Evolutionary conservation across 2,797 vertebrate genomes (phyloP).

Genomic region (Scomberomorus guttatus): DNA sequence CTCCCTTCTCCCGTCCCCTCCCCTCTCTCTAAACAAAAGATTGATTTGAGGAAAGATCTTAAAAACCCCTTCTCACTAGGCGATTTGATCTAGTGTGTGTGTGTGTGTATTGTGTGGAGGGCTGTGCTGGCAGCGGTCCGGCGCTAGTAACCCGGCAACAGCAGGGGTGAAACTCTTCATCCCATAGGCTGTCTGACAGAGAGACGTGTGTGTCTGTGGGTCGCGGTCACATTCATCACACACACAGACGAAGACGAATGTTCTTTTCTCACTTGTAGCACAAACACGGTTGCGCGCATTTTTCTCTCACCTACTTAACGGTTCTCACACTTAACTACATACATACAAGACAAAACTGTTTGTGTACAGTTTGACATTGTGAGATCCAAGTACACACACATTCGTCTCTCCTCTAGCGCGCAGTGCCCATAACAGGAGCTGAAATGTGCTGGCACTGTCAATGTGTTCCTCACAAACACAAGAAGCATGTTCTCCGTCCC

Average conservation of each 20-base stretch:
- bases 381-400: slow-evolving; percentile 4
- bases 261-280: slow-evolving; percentile 46
- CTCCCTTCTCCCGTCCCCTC: background rate
- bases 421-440: slow-evolving; percentile 65
- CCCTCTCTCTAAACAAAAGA: slow-evolving; percentile 65
- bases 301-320: slow-evolving; percentile 32
- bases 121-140: slow-evolving; percentile 68
- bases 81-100: slow-evolving; percentile 49
- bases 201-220: slow-evolving; percentile 41
- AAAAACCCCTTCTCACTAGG: slow-evolving; percentile 49
- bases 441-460: slow-evolving; percentile 59
- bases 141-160: slow-evolving; percentile 82
- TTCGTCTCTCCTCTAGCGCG: slow-evolving; percentile 45
- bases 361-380: slow-evolving; percentile 34
- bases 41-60: slow-evolving; percentile 75
- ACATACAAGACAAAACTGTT: background rate
- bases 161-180: slow-evolving; percentile 75
- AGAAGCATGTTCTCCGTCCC: slow-evolving; percentile 48
- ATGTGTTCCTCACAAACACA: slow-evolving; percentile 53
- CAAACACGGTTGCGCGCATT: slow-evolving; percentile 41
- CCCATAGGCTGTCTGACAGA: slow-evolving; percentile 74
- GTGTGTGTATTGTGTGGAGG: slow-evolving; percentile 46
- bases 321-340: slow-evolving; percentile 20
- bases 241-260: slow-evolving; percentile 1
- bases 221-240: slow-evolving; percentile 42